Evolutionary conservation across 2,888 invertebrate genomes (phyloP).

Genomic region (Patella caerulea): DNA sequence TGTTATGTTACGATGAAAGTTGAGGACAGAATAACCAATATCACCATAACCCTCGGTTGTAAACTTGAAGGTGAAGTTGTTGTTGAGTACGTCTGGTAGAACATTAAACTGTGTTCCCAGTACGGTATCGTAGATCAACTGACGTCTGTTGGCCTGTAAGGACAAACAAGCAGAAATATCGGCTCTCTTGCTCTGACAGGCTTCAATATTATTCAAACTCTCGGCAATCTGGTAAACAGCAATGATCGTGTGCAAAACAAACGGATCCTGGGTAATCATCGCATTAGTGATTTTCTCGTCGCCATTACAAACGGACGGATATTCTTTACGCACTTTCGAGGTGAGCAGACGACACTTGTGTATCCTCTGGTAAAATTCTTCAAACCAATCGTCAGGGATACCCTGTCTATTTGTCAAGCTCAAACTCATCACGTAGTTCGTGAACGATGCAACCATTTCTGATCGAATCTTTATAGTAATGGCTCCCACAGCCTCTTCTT

Average conservation of each 20-base stretch:
- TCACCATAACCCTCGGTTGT: conserved; percentile 70
- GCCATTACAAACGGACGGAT: conserved; percentile 57
- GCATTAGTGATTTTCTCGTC: conserved; percentile 55
- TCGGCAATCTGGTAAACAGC: conserved; percentile 67
- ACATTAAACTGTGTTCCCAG: conserved; percentile 51
- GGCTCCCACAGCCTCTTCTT: conserved; percentile 63
- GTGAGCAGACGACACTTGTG: conserved; percentile 66
- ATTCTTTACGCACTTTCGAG: conserved; percentile 55
- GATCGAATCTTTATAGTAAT: conserved; percentile 60
- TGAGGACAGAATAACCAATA: conserved; percentile 69
- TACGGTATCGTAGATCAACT: conserved; percentile 57
- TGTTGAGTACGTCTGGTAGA: conserved; percentile 53
- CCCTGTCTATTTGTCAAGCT: conserved; percentile 62
- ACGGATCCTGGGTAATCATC: conserved; percentile 62
- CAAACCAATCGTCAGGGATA: conserved; percentile 72
- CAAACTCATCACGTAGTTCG: conserved; percentile 59
- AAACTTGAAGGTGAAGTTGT: conserved; percentile 69
- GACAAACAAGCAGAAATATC: conserved; percentile 53
- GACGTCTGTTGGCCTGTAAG: conserved; percentile 56
- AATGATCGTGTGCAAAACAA: conserved; percentile 68
- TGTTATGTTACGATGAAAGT: conserved; percentile 54
- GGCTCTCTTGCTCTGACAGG: conserved; percentile 43
- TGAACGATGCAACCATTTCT: conserved; percentile 61
- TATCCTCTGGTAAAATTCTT: conserved; percentile 70
- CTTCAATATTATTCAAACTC: conserved; percentile 63